Evolutionary conservation across 2,797 vertebrate species (phyloP).

Genomic region (Neosilurus hyrtlii): DNA sequence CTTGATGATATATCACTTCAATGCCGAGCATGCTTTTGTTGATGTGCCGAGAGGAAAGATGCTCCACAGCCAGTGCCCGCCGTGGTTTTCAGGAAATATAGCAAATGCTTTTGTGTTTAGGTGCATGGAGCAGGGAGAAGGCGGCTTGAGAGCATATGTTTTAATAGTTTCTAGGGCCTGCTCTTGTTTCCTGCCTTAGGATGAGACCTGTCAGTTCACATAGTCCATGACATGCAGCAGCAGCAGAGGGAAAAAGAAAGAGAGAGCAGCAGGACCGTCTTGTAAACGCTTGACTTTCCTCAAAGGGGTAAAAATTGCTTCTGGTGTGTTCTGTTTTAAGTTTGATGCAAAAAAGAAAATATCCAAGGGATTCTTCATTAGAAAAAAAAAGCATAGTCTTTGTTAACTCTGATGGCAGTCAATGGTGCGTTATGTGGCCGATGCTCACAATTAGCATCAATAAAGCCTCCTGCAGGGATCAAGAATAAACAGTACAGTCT

Average conservation of each 20-base stretch:
- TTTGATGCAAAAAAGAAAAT: neutral
- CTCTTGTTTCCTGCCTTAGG: conserved; percentile 84
- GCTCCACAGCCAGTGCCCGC: conserved; percentile 38
- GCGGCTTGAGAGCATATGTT: conserved; percentile 78
- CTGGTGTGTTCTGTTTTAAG: conserved; percentile 12
- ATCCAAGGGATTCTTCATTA: neutral
- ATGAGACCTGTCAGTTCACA: conserved; percentile 88
- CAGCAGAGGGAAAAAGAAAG: conserved; percentile 42
- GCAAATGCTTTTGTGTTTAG: conserved; percentile 89
- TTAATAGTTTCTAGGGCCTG: conserved; percentile 68
- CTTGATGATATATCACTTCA: conserved; percentile 36
- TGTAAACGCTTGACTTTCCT: conserved; percentile 2
- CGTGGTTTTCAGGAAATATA: conserved; percentile 72
- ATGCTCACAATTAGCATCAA: conserved; percentile 42
- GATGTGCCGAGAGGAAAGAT: conserved; percentile 29
- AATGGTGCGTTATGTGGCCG: conserved; percentile 22
- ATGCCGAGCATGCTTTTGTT: conserved; percentile 28
- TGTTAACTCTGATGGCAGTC: conserved; percentile 19
- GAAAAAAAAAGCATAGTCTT: neutral
- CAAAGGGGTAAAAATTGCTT: conserved; percentile 18
- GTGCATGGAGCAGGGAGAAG: conserved; percentile 46
- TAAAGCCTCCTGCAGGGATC: conserved; percentile 30
- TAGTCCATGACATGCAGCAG: conserved; percentile 84
- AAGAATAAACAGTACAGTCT: conserved; percentile 42
- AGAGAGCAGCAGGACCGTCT: conserved; percentile 16